Evolutionary conservation across 2,113 vertebrate genomes (phyloP), one percentile per base, ranked within the genome.

Genomic region (Nesoenas mayeri): DNA sequence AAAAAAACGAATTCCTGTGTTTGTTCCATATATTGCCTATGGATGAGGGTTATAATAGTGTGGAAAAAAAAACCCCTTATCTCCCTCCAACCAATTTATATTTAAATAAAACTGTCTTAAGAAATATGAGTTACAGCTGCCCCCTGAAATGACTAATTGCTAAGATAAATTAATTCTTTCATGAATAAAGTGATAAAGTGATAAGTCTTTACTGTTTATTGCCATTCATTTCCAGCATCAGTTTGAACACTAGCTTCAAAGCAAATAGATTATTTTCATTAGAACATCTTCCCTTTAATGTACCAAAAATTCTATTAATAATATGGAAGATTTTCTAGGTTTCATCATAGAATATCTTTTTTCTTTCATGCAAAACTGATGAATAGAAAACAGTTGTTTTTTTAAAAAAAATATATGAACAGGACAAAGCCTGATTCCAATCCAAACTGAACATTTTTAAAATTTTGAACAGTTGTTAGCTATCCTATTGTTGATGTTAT

Each of bases 131-230:
- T 66, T 91, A 83, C 28, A 88, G 61, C 26, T 88, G 75, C 40
- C 57, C 42, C 70, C 79, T 92, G 74, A 93, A 95, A 94, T 91
- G 66, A 57, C 67, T 97, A 95, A 94, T 87, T 90, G 69, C 47
- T 92, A 81, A 93, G 94, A 97, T 93, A 79, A 96, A 97, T 94
- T 92, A 97, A 90, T 96, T 95, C 89, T 89, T 96, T 92, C 80
- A 79, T 77, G 54, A 73, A 72, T 83, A 74, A 85, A 94, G 53
- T 50, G 85, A 86, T 96, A 93, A 95, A 92, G n/a, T 65, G 80
- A 89, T 92, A 96, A 73, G 31, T 57, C 70, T 84, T 89, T 36
- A 32, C 69, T 94, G 42, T 82, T 94, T 93, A 70, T 89, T 87
- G 24, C 65, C 79, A 92, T 66, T 51, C 50, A 44, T 79, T 95